A percentile compares a stretch with the other conserved stretches of the same genome.
Conservation (phyloP, 1,140 invertebrate species). For the Forficula auricularia region DNA sequence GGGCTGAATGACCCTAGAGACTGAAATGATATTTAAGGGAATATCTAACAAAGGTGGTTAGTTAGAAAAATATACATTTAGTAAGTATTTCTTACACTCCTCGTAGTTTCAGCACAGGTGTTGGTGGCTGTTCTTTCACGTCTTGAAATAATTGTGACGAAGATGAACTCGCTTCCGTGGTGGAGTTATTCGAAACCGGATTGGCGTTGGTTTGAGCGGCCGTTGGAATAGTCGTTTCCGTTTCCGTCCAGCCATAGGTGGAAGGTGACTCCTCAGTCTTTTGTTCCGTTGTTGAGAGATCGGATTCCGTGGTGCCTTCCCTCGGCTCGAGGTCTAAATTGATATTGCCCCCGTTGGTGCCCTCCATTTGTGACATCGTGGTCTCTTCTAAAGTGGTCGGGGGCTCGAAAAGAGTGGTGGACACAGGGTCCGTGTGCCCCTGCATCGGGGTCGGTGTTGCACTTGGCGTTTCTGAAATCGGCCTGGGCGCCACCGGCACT, state of each 20-base stretch:
- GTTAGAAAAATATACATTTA: too few species aligned
- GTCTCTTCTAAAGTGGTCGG: too few species aligned
- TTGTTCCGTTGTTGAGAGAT: too few species aligned
- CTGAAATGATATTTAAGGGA: too few species aligned
- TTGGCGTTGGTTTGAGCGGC: conserved; percentile 58
- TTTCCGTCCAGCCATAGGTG: conserved; percentile 87
- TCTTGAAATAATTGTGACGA: conserved; percentile 5
- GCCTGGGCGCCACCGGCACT: conserved; percentile 7
- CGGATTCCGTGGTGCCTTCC: too few species aligned
- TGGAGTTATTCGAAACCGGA: conserved; percentile 37
- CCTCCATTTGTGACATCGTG: too few species aligned
- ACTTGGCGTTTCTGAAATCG: background rate
- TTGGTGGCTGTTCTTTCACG: background rate
- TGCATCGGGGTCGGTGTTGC: background rate
- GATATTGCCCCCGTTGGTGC: too few species aligned
- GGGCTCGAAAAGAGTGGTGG: too few species aligned
- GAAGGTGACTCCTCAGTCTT: conserved; percentile 53
- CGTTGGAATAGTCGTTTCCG: conserved; percentile 56
- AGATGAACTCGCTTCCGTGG: background rate
- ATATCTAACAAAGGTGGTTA: too few species aligned
- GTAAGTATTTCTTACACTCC: conserved; percentile 4
- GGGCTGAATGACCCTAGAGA: too few species aligned
- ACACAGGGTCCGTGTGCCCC: too few species aligned
- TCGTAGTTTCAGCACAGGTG: background rate
- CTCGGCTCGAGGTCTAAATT: too few species aligned